Evolutionary conservation across 1,140 invertebrate species (phyloP).

Genomic region (Drosophila azteca): DNA sequence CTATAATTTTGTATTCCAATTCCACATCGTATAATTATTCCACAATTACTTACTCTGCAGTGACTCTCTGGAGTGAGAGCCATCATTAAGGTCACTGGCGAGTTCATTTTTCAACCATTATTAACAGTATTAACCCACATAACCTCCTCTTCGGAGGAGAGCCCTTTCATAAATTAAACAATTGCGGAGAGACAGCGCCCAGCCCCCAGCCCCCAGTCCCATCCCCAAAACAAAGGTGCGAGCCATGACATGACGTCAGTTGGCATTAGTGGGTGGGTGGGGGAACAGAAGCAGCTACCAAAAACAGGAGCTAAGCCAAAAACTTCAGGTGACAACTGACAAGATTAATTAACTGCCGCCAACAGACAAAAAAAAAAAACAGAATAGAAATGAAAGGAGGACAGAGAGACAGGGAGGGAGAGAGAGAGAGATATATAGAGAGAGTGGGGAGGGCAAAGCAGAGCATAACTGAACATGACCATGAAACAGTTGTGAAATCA

Average conservation of each 20-base stretch:
- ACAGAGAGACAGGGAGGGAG: slow-evolving; percentile 7
- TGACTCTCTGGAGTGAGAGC: too few relatives aligned
- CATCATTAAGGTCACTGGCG: slow-evolving; percentile 21
- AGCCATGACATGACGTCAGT: slow-evolving; percentile 66
- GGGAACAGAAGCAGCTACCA: slow-evolving; percentile 19
- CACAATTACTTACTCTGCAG: too few relatives aligned
- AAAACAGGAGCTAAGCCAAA: slow-evolving; percentile 52
- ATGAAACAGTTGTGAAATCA: slow-evolving; percentile 53
- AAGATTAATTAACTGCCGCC: slow-evolving; percentile 72
- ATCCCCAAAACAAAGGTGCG: slow-evolving; percentile 28
- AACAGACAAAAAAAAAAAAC: slow-evolving; percentile 34
- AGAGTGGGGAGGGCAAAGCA: neutral
- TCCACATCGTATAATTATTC: too few relatives aligned
- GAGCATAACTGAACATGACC: slow-evolving; percentile 42
- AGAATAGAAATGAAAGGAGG: slow-evolving; percentile 21
- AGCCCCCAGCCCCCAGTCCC: slow-evolving; percentile 4
- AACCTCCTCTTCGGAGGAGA: slow-evolving; percentile 4
- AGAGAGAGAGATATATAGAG: slow-evolving; percentile 3
- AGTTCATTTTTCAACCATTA: slow-evolving; percentile 27
- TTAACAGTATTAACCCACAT: slow-evolving; percentile 39
- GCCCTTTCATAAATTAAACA: slow-evolving; percentile 39
- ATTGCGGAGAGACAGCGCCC: slow-evolving; percentile 27
- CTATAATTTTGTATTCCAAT: too few relatives aligned
- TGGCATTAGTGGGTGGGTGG: slow-evolving; percentile 41
- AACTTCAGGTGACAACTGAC: slow-evolving; percentile 67